phyloP scores from a whole-genome alignment of 1,140 invertebrate genomes.

The Drosophila sproati region DNA sequence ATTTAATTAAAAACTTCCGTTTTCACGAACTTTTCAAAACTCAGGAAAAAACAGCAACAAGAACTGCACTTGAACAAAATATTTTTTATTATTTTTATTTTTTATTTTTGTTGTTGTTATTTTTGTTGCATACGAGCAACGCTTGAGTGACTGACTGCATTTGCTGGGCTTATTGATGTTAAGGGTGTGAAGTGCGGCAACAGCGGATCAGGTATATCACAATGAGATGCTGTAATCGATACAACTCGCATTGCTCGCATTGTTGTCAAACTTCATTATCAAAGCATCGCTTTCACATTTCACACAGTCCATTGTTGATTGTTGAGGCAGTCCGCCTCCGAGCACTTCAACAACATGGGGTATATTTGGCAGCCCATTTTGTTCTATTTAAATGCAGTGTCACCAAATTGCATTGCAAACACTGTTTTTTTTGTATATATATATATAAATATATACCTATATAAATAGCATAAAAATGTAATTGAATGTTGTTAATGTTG shows the following conservation, averaged over 20 bases:
- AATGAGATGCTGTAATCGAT: conserved; percentile 31
- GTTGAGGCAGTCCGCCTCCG: too few species aligned
- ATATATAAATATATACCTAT: not conserved
- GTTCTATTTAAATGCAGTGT: conserved; percentile 9
- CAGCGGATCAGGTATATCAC: conserved; percentile 14
- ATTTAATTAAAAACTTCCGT: conserved; percentile 78
- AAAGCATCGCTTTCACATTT: conserved; percentile 2
- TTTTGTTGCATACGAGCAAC: conserved; percentile 40
- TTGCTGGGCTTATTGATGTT: not conserved
- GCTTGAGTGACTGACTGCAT: conserved; percentile 62
- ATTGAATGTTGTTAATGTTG: not conserved
- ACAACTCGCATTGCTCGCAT: conserved; percentile 8
- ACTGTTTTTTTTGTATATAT: too few species aligned
- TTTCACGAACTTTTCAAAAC: conserved; percentile 18
- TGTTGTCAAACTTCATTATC: conserved; percentile 25
- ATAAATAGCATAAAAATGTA: not conserved
- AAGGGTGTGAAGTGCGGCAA: conserved; percentile 35
- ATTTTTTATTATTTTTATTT: not conserved
- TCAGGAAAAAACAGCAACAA: conserved; percentile 34
- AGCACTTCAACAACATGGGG: not conserved
- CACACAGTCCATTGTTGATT: not conserved
- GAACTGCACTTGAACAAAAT: conserved; percentile 51
- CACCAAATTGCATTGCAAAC: conserved; percentile 15
- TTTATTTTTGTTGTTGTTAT: not conserved
- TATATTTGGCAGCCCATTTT: not conserved